A percentile compares a stretch with the other conserved stretches of the same genome.
Conservation (phyloP, 1,140 invertebrate genomes). For the Oncopeltus fasciatus region DNA sequence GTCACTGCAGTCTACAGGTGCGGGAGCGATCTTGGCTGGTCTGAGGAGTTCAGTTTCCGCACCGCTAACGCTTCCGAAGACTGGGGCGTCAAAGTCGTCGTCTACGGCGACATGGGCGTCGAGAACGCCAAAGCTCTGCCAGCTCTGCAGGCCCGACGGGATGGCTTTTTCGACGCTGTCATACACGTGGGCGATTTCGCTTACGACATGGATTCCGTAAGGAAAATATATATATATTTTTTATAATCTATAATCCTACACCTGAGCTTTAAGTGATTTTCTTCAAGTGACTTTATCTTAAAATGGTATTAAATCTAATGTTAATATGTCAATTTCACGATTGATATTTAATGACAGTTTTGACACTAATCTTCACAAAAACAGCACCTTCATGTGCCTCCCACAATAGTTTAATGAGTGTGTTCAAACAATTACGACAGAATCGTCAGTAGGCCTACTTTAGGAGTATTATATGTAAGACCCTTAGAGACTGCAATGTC, state of each 20-base stretch:
- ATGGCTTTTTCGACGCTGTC: slow-evolving; percentile 69
- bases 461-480: too few species aligned
- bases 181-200: slow-evolving; percentile 93
- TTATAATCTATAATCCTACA: too few species aligned
- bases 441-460: too few species aligned
- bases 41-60: slow-evolving; percentile 56
- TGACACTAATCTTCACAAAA: too few species aligned
- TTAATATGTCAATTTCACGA: too few species aligned
- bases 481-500: too few species aligned
- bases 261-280: too few species aligned
- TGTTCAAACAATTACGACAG: too few species aligned
- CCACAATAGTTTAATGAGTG: too few species aligned
- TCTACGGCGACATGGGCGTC: slow-evolving; percentile 87
- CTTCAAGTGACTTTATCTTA: background rate
- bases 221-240: too few species aligned
- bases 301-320: background rate
- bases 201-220: slow-evolving; percentile 78
- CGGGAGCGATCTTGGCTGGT: slow-evolving; percentile 68
- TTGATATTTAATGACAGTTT: too few species aligned
- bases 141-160: slow-evolving; percentile 65
- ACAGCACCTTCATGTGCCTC: too few species aligned
- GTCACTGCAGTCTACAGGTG: slow-evolving; percentile 66
- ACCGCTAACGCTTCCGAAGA: slow-evolving; percentile 42
- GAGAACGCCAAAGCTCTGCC: slow-evolving; percentile 72
- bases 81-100: slow-evolving; percentile 66